A percentile compares a stretch with the other conserved stretches of the same genome.
Evolutionary conservation across 1,140 invertebrate species (phyloP).

Genomic region (Diabrotica virgifera): DNA sequence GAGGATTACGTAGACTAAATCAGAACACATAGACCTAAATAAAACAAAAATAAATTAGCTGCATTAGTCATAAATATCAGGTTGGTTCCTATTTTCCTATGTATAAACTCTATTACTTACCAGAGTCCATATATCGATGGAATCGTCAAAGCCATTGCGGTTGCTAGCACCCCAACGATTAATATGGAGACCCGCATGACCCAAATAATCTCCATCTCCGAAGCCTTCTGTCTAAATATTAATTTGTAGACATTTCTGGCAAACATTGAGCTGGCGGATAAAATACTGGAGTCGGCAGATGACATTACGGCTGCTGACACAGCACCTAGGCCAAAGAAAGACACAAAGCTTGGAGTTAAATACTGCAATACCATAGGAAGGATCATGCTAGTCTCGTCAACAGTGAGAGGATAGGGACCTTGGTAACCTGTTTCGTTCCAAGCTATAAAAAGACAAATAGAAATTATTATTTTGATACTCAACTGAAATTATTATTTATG

Average conservation of each 20-base stretch:
- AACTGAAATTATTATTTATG: no score
- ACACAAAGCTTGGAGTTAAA: conserved; percentile 88
- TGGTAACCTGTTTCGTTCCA: conserved; percentile 90
- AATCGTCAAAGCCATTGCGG: conserved; percentile 93
- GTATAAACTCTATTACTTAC: conserved; percentile 54
- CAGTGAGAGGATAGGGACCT: conserved; percentile 68
- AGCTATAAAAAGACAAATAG: conserved; percentile 55
- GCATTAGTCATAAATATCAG: no score
- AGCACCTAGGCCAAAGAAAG: conserved; percentile 96
- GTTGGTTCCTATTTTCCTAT: no score
- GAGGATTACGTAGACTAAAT: conserved; percentile 95
- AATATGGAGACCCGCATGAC: conserved; percentile 94
- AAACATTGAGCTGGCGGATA: conserved; percentile 97
- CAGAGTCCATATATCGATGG: conserved; percentile 96
- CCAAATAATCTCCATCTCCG: conserved; percentile 96
- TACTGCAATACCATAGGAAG: conserved; percentile 96
- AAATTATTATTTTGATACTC: no score
- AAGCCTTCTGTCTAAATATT: conserved; percentile 90
- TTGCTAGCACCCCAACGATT: conserved; percentile 88
- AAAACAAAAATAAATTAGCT: conserved; percentile 3
- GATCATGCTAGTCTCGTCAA: conserved; percentile 85
- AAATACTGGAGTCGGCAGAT: conserved; percentile 94
- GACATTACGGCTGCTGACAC: conserved; percentile 98
- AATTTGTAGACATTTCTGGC: conserved; percentile 96
- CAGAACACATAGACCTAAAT: conserved; percentile 88